Evolutionary conservation across 2,797 vertebrate genomes (phyloP).

Genomic region (Pangasius sanitwongsei): DNA sequence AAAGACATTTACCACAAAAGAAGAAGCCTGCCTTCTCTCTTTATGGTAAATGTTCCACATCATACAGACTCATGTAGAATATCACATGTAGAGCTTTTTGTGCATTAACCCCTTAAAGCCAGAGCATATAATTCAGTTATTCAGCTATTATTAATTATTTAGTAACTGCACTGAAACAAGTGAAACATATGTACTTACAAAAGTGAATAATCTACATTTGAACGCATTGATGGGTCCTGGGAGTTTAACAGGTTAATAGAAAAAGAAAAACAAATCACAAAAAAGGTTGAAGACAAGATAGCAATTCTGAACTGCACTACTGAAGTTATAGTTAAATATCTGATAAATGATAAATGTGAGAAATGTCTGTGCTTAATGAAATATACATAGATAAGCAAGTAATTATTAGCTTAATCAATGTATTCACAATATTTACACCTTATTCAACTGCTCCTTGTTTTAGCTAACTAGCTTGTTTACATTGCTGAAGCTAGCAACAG

Average conservation of each 20-base stretch:
- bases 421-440: background rate
- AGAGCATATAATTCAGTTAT: too few species aligned
- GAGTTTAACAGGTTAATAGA: background rate
- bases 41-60: background rate
- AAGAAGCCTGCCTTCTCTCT: background rate
- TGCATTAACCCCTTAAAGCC: background rate
- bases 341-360: background rate
- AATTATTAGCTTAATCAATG: background rate
- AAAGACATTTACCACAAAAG: background rate
- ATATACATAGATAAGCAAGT: background rate
- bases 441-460: background rate
- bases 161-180: background rate
- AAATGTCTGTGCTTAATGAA: background rate
- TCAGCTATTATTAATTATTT: background rate
- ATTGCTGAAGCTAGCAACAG: background rate
- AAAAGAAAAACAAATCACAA: background rate
- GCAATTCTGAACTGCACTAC: background rate
- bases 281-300: background rate
- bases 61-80: background rate
- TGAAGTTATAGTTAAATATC: background rate
- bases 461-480: background rate
- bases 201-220: background rate
- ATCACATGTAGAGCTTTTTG: background rate
- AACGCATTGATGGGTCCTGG: background rate
- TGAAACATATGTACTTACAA: background rate